Conservation (phyloP, 1,140 invertebrate species). For the Lordiphosa collinella region DNA sequence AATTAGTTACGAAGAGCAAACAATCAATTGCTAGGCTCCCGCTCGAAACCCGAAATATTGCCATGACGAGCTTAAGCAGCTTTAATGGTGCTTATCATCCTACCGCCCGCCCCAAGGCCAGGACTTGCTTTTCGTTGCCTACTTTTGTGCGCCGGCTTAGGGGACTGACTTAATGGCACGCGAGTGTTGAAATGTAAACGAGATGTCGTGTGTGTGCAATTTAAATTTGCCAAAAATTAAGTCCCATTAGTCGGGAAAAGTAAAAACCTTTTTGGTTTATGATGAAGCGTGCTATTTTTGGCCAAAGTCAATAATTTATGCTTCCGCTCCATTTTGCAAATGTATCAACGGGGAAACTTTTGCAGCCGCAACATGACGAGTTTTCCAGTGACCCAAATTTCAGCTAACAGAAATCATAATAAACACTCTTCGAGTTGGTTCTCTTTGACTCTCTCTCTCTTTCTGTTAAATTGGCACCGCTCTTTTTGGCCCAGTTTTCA, state of each 20-base stretch:
- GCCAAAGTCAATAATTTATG: conserved; percentile 67
- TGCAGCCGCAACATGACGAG: conserved; percentile 22
- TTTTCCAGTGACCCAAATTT: conserved; percentile 64
- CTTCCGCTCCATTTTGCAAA: conserved; percentile 29
- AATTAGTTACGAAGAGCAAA: conserved; percentile 28
- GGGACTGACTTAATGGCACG: conserved; percentile 20
- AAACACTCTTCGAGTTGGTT: conserved; percentile 25
- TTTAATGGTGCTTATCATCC: conserved; percentile 55
- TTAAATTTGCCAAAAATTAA: conserved; percentile 47
- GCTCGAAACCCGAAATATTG: conserved; percentile 31
- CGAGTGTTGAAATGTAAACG: conserved; percentile 44
- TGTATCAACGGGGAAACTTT: not conserved
- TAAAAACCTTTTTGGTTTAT: conserved; percentile 26
- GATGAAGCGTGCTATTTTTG: conserved; percentile 54
- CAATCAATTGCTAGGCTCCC: not conserved
- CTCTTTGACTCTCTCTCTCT: conserved; percentile 9
- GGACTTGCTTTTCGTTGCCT: conserved; percentile 49
- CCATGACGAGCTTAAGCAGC: conserved; percentile 54
- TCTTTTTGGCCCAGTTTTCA: conserved; percentile 52
- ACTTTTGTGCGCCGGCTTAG: conserved; percentile 33
- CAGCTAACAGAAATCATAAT: conserved; percentile 38
- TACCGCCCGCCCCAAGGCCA: conserved; percentile 21
- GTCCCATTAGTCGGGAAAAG: conserved; percentile 38
- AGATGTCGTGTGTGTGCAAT: conserved; percentile 61
- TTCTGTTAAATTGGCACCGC: not conserved